Evolutionary conservation across 2,797 vertebrate species (phyloP).

Genomic region (Prionace glauca): DNA sequence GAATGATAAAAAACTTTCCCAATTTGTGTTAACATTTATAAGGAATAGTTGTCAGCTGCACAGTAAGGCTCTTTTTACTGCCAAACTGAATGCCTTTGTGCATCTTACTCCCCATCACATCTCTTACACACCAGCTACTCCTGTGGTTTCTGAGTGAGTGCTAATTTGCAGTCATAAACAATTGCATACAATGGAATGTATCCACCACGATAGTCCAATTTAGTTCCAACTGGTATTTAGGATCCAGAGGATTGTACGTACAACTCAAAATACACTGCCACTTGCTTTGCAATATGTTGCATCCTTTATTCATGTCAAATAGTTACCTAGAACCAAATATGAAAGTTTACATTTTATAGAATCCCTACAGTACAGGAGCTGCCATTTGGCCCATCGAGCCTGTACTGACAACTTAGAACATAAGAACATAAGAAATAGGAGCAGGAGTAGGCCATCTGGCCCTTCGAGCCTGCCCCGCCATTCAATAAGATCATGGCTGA

Average conservation of each 20-base stretch:
- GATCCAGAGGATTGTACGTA: not conserved
- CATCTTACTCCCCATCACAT: not conserved
- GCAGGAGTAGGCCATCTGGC: too few relatives aligned
- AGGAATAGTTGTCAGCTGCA: not conserved
- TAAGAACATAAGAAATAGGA: too few relatives aligned
- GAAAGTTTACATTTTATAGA: not conserved
- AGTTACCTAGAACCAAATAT: not conserved
- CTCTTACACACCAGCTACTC: not conserved
- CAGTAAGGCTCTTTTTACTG: not conserved
- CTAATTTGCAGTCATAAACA: not conserved
- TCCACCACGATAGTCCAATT: not conserved
- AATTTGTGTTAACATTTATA: not conserved
- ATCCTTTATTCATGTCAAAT: not conserved
- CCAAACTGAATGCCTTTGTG: not conserved
- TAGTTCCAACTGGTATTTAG: not conserved
- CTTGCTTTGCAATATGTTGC: not conserved
- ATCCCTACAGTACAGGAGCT: too few relatives aligned
- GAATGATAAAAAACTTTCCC: not conserved
- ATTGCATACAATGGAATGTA: not conserved
- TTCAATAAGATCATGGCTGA: too few relatives aligned
- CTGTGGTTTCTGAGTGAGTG: not conserved
- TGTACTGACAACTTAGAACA: too few relatives aligned
- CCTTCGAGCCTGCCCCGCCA: too few relatives aligned
- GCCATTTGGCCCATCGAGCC: too few relatives aligned
- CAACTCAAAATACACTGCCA: not conserved